Evolutionary conservation across 2,888 invertebrate genomes (phyloP).

Genomic region (Xylophagus ater): DNA sequence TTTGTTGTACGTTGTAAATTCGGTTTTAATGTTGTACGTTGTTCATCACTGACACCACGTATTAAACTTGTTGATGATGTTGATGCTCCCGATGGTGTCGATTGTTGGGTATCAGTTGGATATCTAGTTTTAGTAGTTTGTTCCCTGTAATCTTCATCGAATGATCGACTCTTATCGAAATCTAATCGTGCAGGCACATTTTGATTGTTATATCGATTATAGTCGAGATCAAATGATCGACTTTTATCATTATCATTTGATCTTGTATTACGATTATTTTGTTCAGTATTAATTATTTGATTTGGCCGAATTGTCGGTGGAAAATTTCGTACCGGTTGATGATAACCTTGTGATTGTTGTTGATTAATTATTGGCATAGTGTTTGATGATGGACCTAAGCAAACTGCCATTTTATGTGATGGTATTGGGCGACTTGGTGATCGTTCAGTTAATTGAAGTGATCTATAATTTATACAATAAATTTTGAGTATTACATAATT

Average conservation of each 20-base stretch:
- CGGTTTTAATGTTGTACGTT: not conserved
- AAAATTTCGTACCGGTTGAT: conserved; percentile 20
- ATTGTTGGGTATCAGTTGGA: conserved; percentile 24
- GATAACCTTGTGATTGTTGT: conserved; percentile 10
- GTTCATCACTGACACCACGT: conserved; percentile 12
- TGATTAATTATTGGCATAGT: conserved; percentile 24
- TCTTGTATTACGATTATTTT: conserved; percentile 15
- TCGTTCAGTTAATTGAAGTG: conserved; percentile 51
- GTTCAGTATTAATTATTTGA: conserved; percentile 17
- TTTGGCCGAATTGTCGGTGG: conserved; percentile 29
- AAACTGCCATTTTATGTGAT: conserved; percentile 33
- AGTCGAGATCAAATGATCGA: conserved; percentile 38
- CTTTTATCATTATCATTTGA: conserved; percentile 33
- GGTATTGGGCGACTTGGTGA: conserved; percentile 38
- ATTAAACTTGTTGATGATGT: conserved; percentile 20
- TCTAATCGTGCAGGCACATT: conserved; percentile 29
- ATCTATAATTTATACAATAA: too few relatives aligned
- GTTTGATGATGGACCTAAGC: conserved; percentile 25
- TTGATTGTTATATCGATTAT: conserved; percentile 27
- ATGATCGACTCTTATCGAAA: conserved; percentile 37
- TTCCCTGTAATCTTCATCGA: conserved; percentile 37
- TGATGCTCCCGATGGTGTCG: too few relatives aligned
- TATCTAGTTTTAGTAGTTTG: conserved; percentile 27
- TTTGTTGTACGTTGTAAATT: conserved; percentile 7
- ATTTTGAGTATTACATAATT: too few relatives aligned